Evolutionary conservation across 2,113 vertebrate genomes (phyloP).

Genomic region (Pachyramphus minor): DNA sequence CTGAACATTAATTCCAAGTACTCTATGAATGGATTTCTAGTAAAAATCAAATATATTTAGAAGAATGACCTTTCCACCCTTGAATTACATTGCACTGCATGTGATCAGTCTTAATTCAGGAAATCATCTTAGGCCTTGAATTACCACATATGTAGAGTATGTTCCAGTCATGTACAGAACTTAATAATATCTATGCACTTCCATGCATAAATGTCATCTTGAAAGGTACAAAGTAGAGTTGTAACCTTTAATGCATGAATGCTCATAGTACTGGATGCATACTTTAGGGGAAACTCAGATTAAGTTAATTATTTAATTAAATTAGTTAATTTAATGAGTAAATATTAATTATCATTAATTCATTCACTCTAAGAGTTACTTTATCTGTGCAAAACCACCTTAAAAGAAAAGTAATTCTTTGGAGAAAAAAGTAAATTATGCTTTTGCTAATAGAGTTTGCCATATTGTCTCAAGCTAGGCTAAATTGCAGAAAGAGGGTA

Average conservation of each 20-base stretch:
- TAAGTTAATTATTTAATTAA: slow-evolving; percentile 10
- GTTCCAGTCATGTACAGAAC: not conserved
- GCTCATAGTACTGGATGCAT: not conserved
- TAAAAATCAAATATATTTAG: not conserved
- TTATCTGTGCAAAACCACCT: slow-evolving; percentile 12
- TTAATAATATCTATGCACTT: not conserved
- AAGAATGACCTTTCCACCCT: fast-evolving
- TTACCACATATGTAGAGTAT: fast-evolving
- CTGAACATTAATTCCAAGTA: not conserved
- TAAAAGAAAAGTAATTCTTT: slow-evolving; percentile 35
- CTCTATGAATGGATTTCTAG: not conserved
- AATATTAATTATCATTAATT: slow-evolving; percentile 25
- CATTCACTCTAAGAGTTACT: not conserved
- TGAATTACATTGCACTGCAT: not conserved
- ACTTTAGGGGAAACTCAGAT: not conserved
- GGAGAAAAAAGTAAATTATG: slow-evolving; percentile 37
- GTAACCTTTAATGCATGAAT: not conserved
- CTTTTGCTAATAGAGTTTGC: slow-evolving; percentile 59
- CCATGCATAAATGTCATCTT: not conserved
- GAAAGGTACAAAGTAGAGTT: not conserved
- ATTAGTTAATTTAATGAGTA: slow-evolving; percentile 5
- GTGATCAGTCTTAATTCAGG: not conserved
- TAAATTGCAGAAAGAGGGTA: slow-evolving; percentile 45
- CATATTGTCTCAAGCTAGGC: slow-evolving; percentile 49
- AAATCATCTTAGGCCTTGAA: not conserved